Base-by-base conservation (phyloP, 2,797 vertebrate genomes). In the Adelosebastes latens region DNA sequence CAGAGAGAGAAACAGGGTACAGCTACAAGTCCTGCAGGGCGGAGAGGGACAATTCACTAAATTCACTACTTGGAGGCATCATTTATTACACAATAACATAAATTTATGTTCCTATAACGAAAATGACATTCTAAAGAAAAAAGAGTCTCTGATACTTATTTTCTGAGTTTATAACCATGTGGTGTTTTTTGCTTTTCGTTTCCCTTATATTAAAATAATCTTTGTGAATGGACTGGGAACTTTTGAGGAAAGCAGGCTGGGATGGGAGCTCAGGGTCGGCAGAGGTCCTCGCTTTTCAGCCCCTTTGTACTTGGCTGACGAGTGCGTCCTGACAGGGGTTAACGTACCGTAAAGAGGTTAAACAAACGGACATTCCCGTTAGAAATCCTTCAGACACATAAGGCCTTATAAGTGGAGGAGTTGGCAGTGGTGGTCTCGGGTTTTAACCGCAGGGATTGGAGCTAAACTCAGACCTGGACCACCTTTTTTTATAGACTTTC, bases 321-420 rank as follows among this genome's bases (percentile, higher is more conserved):
- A 94, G 94, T 63, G 3, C 52, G 91, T 89, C 92, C 88, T 95
- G 95, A 96, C 95, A 96, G 94, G 80, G 95, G 95, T 95, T 94
- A 96, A 96, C 89, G 92, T 94, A 89, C 94, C 95, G 92, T 94
- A 59, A 96, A 95, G 91, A 92, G 95, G 96, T 96, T 96, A 96
- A 96, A 94, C 93, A 96, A 96, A 96, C 94, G 84, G 90, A 88
- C 93, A 92, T 94, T 92, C 89, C 90, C 89, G 65, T 86, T 90
- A 88, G 86, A 91, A 91, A 93, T 89, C 86, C 87, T 90, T 77
- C 90, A 82, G 82, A 90, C 89, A 87, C 88, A 88, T 80, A 67
- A 66, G 83, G 86, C 84, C 81, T 75, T 62, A 83, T 70, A 90
- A 77, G 80, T 65, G 81, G 80, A 89, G 29, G 75, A 79, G 53